Evolutionary conservation across 2,113 vertebrate species (phyloP).

Genomic region (Amia ocellicauda): DNA sequence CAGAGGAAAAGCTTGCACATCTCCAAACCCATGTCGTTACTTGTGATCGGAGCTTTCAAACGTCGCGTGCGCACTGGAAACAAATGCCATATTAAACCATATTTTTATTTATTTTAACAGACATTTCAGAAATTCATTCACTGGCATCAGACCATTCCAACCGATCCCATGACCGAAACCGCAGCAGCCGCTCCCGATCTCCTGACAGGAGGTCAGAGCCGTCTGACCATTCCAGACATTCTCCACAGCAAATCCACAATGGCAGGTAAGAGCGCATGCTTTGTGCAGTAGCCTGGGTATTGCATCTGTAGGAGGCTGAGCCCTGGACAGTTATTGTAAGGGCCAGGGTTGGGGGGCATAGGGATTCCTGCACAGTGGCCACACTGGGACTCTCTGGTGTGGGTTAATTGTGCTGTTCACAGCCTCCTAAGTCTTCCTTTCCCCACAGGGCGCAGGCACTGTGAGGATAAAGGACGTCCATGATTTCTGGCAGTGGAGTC

Average conservation of each 20-base stretch:
- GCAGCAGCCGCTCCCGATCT: conserved; percentile 88
- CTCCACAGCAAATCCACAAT: conserved; percentile 91
- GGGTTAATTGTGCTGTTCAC: too few relatives aligned
- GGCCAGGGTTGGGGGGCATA: too few relatives aligned
- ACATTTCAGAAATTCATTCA: conserved; percentile 99
- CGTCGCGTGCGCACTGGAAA: neutral
- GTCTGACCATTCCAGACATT: conserved; percentile 93
- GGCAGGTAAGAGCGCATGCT: conserved; percentile 75
- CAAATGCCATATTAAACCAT: conserved; percentile 2
- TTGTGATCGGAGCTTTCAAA: neutral
- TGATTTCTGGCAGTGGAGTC: too few relatives aligned
- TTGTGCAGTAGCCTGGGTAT: neutral
- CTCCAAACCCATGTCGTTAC: neutral
- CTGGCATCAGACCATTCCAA: conserved; percentile 97
- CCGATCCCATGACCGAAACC: conserved; percentile 88
- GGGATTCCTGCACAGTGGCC: too few relatives aligned
- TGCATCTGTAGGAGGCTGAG: too few relatives aligned
- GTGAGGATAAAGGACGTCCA: too few relatives aligned
- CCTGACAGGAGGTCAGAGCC: conserved; percentile 93
- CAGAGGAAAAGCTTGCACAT: neutral
- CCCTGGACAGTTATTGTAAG: too few relatives aligned
- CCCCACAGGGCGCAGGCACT: too few relatives aligned
- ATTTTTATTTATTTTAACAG: conserved; percentile 70
- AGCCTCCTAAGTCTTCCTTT: too few relatives aligned
- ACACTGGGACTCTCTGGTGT: too few relatives aligned